Evolutionary conservation across 2,888 invertebrate species (phyloP).

Genomic region (Scaptomyza cyrtandrae): DNA sequence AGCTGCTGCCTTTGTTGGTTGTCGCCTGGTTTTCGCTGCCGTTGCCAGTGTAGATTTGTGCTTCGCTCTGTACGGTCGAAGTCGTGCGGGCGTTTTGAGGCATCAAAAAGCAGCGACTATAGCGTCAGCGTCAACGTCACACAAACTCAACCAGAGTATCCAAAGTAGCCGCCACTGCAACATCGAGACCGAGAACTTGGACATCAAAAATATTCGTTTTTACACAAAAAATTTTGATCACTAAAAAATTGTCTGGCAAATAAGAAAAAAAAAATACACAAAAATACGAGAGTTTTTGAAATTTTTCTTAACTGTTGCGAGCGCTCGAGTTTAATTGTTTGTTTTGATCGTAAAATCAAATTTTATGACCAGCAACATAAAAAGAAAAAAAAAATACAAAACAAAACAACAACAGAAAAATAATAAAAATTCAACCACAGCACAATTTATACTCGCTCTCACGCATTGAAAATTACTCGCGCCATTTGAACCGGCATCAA

Average conservation of each 20-base stretch:
- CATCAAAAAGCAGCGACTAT: conserved; percentile 25
- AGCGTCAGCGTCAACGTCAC: conserved; percentile 27
- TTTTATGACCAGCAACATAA: conserved; percentile 81
- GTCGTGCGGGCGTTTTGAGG: conserved; percentile 73
- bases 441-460: conserved; percentile 49
- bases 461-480: conserved; percentile 56
- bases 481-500: conserved; percentile 65
- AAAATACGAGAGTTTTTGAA: conserved; percentile 36
- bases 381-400: conserved; percentile 42
- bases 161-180: conserved; percentile 37
- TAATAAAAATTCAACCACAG: conserved; percentile 55
- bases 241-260: conserved; percentile 5
- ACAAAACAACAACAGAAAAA: conserved; percentile 32
- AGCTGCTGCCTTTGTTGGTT: conserved; percentile 46
- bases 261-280: conserved; percentile 5
- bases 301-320: conserved; percentile 74
- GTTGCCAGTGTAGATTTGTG: conserved; percentile 84
- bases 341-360: conserved; percentile 84
- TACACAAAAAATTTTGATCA: conserved; percentile 2
- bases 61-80: conserved; percentile 84
- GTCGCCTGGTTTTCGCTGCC: conserved; percentile 62
- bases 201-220: conserved; percentile 34
- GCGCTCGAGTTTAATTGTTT: conserved; percentile 82
- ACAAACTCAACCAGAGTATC: conserved; percentile 28
- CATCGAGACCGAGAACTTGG: conserved; percentile 49